Conservation (phyloP, 2,888 invertebrate genomes). For the Cheilosia impressa region DNA sequence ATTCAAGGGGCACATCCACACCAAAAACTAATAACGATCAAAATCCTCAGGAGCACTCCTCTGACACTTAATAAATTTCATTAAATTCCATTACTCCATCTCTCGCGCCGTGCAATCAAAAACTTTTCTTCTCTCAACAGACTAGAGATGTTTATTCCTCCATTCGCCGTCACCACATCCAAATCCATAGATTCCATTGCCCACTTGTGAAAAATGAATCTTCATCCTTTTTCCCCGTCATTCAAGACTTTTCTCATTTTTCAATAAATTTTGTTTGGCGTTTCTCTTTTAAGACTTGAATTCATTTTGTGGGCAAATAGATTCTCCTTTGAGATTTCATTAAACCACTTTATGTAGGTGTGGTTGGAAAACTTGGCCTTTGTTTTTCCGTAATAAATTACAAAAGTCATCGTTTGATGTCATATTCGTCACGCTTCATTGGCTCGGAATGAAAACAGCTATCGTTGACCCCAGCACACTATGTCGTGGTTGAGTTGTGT, state of each 20-base stretch:
- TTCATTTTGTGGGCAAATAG: not conserved
- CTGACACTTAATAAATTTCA: constrained; percentile 33
- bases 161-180: not conserved
- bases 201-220: constrained; percentile 23
- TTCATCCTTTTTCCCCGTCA: constrained; percentile 19
- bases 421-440: constrained; percentile 36
- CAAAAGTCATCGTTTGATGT: constrained; percentile 24
- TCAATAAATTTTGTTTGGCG: not conserved
- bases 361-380: constrained; percentile 17
- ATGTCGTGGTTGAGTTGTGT: no score
- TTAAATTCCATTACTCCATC: constrained; percentile 32
- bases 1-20: constrained; percentile 8
- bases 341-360: not conserved
- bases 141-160: constrained; percentile 10
- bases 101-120: constrained; percentile 15
- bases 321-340: constrained; percentile 15
- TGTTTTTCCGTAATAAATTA: constrained; percentile 11
- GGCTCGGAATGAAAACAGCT: constrained; percentile 1
- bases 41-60: constrained; percentile 7
- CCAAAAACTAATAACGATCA: constrained; percentile 19
- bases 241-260: constrained; percentile 9
- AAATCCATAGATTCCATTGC: constrained; percentile 8
- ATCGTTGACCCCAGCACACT: not conserved
- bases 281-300: not conserved
- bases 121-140: constrained; percentile 9